Conservation (phyloP, 1,140 invertebrate species). For the Apolygus lucorum region DNA sequence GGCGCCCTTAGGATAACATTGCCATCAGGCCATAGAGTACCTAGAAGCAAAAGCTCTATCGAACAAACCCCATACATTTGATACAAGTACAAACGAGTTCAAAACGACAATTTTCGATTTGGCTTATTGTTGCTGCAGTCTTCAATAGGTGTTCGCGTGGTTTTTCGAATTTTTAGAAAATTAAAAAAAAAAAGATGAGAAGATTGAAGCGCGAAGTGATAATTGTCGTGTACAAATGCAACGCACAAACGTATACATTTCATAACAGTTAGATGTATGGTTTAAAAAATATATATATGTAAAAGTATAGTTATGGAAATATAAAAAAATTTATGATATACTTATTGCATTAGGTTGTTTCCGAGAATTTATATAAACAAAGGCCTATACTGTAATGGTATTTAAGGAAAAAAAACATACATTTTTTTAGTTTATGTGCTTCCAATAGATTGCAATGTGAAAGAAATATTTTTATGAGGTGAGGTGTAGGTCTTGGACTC, state of each 20-base stretch:
- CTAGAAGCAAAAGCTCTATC: no score
- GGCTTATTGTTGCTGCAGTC: no score
- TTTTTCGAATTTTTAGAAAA: no score
- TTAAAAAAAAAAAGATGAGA: no score
- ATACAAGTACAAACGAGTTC: no score
- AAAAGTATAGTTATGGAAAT: neutral
- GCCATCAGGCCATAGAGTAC: no score
- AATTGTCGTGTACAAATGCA: conserved; percentile 14
- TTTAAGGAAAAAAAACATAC: neutral
- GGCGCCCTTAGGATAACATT: no score
- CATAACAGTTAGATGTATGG: conserved; percentile 9
- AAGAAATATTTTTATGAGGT: conserved; percentile 3
- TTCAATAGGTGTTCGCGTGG: no score
- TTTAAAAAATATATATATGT: neutral
- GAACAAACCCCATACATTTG: no score
- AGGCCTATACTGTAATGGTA: neutral
- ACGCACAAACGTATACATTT: conserved; percentile 14
- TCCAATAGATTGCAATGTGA: neutral
- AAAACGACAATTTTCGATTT: no score
- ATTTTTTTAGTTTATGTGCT: neutral
- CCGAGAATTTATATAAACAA: neutral
- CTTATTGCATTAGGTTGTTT: neutral
- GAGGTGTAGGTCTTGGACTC: neutral
- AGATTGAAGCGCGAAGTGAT: conserved; percentile 6
- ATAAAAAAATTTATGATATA: neutral